Base-by-base conservation (phyloP, 2,113 vertebrate genomes). In the Notarius lentiginosus region DNA sequence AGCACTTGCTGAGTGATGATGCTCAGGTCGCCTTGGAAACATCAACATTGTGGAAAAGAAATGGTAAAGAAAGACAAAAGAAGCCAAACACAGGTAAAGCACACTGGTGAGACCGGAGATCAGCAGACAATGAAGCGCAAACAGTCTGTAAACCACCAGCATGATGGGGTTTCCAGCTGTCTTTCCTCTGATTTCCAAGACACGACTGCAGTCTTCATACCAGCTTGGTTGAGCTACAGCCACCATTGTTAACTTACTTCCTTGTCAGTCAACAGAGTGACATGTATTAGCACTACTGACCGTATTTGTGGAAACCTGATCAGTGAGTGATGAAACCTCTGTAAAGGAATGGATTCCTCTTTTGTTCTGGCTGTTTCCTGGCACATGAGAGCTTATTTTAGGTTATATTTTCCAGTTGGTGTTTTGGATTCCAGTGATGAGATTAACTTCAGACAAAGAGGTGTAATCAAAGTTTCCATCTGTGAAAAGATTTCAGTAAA, bases 261-360 rank as follows among this genome's bases (percentile, higher is more conserved):
- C 90, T 82, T 80, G 90, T 94, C 94, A 94, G 90, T 94, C 93
- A 92, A 56, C 91, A 77, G 88, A 91, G 91, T 88, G 88, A 92
- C 88, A 92, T 92, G 90, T 88, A 92, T 92, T 91, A 88, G 89
- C 90, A 88, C 91, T 92, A 89, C 87, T 63, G 14, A 83, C 55
- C 60, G 49, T 93, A 92, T 95, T 95, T 92, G 90, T 68, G 5
- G 95, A 92, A 92, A 93, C 91, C 89, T 91, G 90, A 93, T 90
- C 86, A 79, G 86, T 87, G 88, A 47, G 75, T 85, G 92, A 92
- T 95, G 95, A 95, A 93, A 94, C 87, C 79, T 89, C 55, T 68
- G 89, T 91, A 88, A 91, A 91, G 93, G 87, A 83, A 53, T 80
- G 86, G 89, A 79, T 86, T 90, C 89, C 55, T 80, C 90, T 91